Evolutionary conservation across 30 jellyfish, hydroid and myxozoan species (phyloP).

Genomic region (Sanderia malayensis): DNA sequence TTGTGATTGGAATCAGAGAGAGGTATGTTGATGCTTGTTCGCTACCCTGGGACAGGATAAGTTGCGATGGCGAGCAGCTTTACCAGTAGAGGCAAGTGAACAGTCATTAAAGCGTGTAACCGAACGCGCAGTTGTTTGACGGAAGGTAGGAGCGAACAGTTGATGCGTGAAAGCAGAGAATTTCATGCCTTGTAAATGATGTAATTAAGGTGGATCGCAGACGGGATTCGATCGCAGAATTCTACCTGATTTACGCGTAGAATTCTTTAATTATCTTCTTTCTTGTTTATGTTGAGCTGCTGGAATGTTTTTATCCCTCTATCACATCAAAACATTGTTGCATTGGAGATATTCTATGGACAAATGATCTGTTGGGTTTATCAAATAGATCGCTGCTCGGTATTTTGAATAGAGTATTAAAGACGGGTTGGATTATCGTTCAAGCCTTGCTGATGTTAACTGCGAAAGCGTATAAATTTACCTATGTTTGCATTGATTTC

Average conservation of each 20-base stretch:
- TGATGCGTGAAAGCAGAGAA: conserved; percentile 59
- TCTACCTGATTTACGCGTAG: conserved; percentile 3
- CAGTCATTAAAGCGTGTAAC: conserved; percentile 71
- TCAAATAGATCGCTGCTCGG: too few relatives aligned
- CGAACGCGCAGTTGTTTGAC: conserved; percentile 76
- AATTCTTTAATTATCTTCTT: neutral
- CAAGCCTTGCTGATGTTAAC: conserved; percentile 50
- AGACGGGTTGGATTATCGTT: conserved; percentile 14
- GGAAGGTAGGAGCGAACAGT: conserved; percentile 57
- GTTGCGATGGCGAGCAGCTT: conserved; percentile 9
- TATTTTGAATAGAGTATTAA: too few relatives aligned
- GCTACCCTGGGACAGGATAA: too few relatives aligned
- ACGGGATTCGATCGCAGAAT: neutral
- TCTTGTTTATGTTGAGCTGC: neutral
- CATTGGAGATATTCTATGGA: too few relatives aligned
- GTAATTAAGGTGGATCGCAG: conserved; percentile 47
- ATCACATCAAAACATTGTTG: too few relatives aligned
- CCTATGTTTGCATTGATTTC: conserved; percentile 59
- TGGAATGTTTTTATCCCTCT: neutral
- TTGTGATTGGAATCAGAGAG: too few relatives aligned
- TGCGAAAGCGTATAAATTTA: conserved; percentile 37
- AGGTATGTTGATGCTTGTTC: too few relatives aligned
- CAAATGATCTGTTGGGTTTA: too few relatives aligned
- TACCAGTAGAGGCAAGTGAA: conserved; percentile 52
- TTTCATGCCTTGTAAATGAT: conserved; percentile 61